phyloP scores from a whole-genome alignment of 2,113 vertebrate species.

The Malaclemys terrapin region DNA sequence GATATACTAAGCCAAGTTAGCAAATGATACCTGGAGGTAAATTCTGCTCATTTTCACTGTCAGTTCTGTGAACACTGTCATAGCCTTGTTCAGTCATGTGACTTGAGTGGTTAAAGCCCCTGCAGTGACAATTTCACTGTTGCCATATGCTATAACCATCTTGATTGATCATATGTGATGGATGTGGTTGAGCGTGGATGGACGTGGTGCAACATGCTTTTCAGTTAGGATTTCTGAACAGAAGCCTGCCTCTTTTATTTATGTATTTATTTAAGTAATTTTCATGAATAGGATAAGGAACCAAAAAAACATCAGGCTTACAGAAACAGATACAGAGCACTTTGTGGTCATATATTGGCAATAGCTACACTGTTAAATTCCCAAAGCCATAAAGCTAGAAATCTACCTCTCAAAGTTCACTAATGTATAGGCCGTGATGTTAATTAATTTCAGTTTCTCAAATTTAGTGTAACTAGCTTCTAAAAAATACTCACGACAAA shows the following conservation, averaged over 20 bases:
- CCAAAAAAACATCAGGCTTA: fast-evolving
- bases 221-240: neutral
- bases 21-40: slow-evolving; percentile 64
- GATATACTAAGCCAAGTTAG: slow-evolving; percentile 39
- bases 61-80: slow-evolving; percentile 51
- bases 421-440: neutral
- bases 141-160: slow-evolving; percentile 66
- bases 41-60: slow-evolving; percentile 52
- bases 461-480: neutral
- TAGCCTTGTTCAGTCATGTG: neutral
- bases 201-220: neutral
- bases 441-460: neutral
- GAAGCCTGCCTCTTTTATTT: neutral
- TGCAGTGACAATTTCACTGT: slow-evolving; percentile 40
- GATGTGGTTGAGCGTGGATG: neutral
- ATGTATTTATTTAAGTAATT: neutral
- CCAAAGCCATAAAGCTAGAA: neutral
- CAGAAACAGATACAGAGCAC: neutral
- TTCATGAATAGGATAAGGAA: neutral
- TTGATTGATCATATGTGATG: slow-evolving; percentile 35
- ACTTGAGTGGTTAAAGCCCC: neutral
- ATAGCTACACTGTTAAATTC: neutral
- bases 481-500: neutral
- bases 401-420: neutral
- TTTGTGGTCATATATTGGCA: neutral